Base-by-base conservation (phyloP, 2,797 vertebrate genomes). In the Spinus olivaceus region DNA sequence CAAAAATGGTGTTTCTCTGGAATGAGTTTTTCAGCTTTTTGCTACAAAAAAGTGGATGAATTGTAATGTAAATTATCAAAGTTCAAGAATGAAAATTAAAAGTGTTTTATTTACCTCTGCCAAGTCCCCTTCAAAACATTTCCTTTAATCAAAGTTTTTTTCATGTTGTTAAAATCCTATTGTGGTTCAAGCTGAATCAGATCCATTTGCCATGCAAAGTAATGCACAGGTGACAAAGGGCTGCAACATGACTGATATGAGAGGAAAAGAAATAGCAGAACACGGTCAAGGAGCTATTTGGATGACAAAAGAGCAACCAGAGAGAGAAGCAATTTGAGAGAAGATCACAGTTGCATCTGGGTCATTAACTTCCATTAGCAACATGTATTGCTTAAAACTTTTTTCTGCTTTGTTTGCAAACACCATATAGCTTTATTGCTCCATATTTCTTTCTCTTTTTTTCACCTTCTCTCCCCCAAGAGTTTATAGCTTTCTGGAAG, bases 371-470 rank as follows among this genome's bases (percentile, higher is more conserved):
- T 92, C 63, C 42, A 67, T 82, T 67, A 91, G 37, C n/a, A 81
- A 73, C 25, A 16, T 16, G 10, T 27, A 64, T 61, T 64, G 22
- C 27, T 88, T 85, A 91, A 85, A 92, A 63, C 1, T 1, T 50
- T 47, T 82, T 92, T 70, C 41, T 85, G 19, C 27, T 81, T 91
- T 88, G 14, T 94, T 96, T 90, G 42, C 42, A 84, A 92, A 86
- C 35, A 61, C 2, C 27, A 16, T 61, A 37, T 12, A 53, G 4
- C 28, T 88, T 81, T 74, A 86, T 86, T 79, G 19, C 12, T 80
- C 39, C 30, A 17, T 73, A 46, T 69, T 86, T 90, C 21, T 79
- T 88, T 53, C 12, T 80, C 82, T 83, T 64, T 90, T 64, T 83
- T 64, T 89, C 12, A 23, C 5, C 4, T 67, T 57, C 47, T 65